Conservation (phyloP, 2,888 invertebrate species). For the Leucophenga montana region DNA sequence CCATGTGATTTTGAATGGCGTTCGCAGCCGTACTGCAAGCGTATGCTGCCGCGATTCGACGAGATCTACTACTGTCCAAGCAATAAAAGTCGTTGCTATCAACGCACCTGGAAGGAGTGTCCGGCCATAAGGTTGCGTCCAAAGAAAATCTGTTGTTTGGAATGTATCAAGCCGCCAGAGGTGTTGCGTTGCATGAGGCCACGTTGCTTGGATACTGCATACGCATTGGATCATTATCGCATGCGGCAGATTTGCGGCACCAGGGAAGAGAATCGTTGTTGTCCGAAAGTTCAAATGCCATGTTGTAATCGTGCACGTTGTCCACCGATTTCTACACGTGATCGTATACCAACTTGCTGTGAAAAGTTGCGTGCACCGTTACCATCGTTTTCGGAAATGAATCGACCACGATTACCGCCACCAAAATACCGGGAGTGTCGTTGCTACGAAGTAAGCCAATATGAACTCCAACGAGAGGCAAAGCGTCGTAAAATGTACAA, state of each 20-base stretch:
- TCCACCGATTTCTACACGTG: slow-evolving; percentile 29
- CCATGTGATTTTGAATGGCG: background rate
- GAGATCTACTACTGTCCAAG: slow-evolving; percentile 38
- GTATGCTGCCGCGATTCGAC: slow-evolving; percentile 40
- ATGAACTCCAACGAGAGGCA: background rate
- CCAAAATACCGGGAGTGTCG: background rate
- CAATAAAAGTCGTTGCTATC: slow-evolving; percentile 41
- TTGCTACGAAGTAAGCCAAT: background rate
- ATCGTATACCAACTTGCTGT: slow-evolving; percentile 20
- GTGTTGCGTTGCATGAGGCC: slow-evolving; percentile 35
- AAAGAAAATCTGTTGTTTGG: slow-evolving; percentile 49
- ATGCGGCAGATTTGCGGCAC: slow-evolving; percentile 38
- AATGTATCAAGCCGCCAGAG: slow-evolving; percentile 47
- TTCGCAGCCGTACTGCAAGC: slow-evolving; percentile 20
- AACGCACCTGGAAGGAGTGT: slow-evolving; percentile 63
- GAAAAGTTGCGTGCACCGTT: slow-evolving; percentile 42
- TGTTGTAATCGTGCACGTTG: slow-evolving; percentile 46
- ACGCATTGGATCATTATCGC: slow-evolving; percentile 33
- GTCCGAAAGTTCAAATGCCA: slow-evolving; percentile 42
- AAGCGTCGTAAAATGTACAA: background rate
- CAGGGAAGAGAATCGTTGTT: background rate
- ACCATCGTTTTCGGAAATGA: slow-evolving; percentile 50
- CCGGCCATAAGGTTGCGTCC: slow-evolving; percentile 38
- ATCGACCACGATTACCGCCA: too few species aligned
- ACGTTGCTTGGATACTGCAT: slow-evolving; percentile 31